Base-by-base conservation (phyloP, 2,888 invertebrate species). In the Caradrina clavipalpis region DNA sequence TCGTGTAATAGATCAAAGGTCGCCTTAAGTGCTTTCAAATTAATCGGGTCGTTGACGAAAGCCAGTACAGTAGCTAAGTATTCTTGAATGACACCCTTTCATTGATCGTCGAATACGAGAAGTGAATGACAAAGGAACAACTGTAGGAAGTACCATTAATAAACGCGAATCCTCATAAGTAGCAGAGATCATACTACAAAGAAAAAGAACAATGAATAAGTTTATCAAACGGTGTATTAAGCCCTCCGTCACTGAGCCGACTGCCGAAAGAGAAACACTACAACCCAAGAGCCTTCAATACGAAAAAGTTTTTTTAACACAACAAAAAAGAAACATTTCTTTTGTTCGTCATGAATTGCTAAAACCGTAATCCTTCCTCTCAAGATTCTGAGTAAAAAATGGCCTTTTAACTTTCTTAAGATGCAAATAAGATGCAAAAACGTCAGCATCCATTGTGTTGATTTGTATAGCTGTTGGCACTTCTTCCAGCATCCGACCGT, bases 381-480 rank as follows among this genome's bases (percentile, higher is more conserved):
- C 59, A 56, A 58, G 61, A 62, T 45, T 57, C 62, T 22, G 49
- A 50, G 55, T 47, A 54, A 70, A 75, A 73, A 70, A 65, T 31
- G 17, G 65, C 59, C 57, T 70, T 70, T 70, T 70, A 66, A 63
- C 51, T 62, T 76, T 57, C 59, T 66, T 51, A 55, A 66, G 63
- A 78, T 76, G 77, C 81, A 80, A 78, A 78, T 78, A 61, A 61
- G 63, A 80, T 70, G 76, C 59, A 62, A 76, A 56, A 82, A 63
- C 54, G 49, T 57, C 54, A 62, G 55, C 59, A 62, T 65, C 67
- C 70, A 66, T 78, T 76, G 81, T 79, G 73, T 73, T 81, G 67
- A 82, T 72, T 76, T 82, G 65, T 79, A 72, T 64, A 61, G 59
- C 17, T 22, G 57, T 63, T 56, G 50, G 57, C 62, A 61, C 67